These are phyloP conservation scores for Vombatus ursinus DNA, from an alignment of 2,113 vertebrate species.

Conservation along the genomic window DNA sequence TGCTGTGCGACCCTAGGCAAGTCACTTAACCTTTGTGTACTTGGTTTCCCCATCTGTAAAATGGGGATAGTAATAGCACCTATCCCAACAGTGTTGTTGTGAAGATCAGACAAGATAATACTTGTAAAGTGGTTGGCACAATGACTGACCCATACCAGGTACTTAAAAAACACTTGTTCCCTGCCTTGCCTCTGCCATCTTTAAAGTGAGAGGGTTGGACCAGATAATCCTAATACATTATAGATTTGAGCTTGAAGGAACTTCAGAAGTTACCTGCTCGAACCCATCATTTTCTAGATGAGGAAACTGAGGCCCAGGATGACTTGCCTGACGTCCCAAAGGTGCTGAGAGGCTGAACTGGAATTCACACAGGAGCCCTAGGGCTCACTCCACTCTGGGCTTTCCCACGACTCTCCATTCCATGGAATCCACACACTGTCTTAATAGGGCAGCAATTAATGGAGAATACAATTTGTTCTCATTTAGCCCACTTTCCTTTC, in stretches of 20 bases:
- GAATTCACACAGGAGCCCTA: not conserved
- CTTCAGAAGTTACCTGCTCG: no score
- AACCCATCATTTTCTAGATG: not conserved
- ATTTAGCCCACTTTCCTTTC: not conserved
- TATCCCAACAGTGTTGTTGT: not conserved
- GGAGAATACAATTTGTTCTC: not conserved
- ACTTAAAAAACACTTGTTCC: no score
- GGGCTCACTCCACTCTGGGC: no score
- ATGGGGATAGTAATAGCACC: not conserved
- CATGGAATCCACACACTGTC: not conserved
- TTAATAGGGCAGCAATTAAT: not conserved
- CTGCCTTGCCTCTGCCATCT: not conserved
- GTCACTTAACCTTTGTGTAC: not conserved
- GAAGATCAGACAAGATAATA: not conserved
- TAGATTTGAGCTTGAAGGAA: not conserved
- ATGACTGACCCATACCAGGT: accelerated
- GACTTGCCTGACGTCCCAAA: not conserved
- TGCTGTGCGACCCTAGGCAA: not conserved
- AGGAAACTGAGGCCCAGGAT: not conserved
- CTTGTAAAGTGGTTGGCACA: not conserved
- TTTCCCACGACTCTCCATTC: no score
- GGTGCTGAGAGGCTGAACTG: not conserved
- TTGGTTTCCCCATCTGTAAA: not conserved
- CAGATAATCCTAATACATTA: no score
- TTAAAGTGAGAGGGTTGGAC: no score